Percentiles rank a stretch among this genome's conserved stretches.
These are phyloP conservation scores for Pangasius sanitwongsei DNA, from an alignment of 2,797 vertebrate genomes.

Conservation along the genomic window DNA sequence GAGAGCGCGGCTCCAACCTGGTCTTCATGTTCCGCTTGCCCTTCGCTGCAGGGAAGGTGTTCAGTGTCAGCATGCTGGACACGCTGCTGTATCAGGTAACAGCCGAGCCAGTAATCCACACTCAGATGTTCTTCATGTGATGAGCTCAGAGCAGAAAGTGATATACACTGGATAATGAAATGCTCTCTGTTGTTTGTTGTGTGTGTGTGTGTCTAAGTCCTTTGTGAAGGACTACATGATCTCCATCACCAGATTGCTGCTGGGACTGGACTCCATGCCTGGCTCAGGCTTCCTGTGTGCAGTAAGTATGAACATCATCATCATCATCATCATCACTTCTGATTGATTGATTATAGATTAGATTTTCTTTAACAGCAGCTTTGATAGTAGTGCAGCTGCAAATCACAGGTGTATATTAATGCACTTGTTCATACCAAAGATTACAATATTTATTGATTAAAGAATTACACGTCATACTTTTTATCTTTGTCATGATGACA, in stretches of 20 bases:
- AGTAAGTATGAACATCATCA: slow-evolving; percentile 67
- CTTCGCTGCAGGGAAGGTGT: slow-evolving; percentile 86
- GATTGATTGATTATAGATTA: neutral
- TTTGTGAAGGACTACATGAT: slow-evolving; percentile 90
- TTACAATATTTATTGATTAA: neutral
- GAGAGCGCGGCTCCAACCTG: slow-evolving; percentile 84
- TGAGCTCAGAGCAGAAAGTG: slow-evolving; percentile 19
- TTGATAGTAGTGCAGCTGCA: neutral
- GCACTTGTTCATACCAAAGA: neutral
- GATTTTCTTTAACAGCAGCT: neutral
- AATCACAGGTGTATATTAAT: neutral
- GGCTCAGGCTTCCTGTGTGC: slow-evolving; percentile 85
- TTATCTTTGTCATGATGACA: neutral
- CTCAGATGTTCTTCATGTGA: slow-evolving; percentile 1
- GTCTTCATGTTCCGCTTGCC: slow-evolving; percentile 86
- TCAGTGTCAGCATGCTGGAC: slow-evolving; percentile 87
- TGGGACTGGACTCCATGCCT: slow-evolving; percentile 85
- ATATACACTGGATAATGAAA: slow-evolving; percentile 27
- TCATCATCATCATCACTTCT: neutral
- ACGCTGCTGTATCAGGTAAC: slow-evolving; percentile 84
- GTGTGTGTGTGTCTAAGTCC: slow-evolving; percentile 68
- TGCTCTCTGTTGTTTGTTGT: slow-evolving; percentile 32
- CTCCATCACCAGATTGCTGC: slow-evolving; percentile 82
- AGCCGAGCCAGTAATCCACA: neutral
- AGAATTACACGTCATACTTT: neutral